phyloP scores from a whole-genome alignment of 2,797 vertebrate species.

The Moxostoma hubbsi region DNA sequence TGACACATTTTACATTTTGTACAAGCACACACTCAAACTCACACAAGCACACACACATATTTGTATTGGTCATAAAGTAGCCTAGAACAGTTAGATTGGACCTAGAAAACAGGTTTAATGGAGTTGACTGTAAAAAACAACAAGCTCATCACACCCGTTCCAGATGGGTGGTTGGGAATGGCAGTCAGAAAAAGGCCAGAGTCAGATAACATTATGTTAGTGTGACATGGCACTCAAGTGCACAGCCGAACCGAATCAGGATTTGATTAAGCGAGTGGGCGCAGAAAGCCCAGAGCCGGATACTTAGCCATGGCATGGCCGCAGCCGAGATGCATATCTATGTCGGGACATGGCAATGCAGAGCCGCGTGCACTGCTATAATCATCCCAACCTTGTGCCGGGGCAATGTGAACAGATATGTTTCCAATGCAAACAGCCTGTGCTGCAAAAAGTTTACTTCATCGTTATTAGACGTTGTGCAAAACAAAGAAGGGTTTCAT shows the following conservation, averaged over 20 bases:
- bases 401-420: conserved; percentile 45
- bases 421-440: conserved; percentile 46
- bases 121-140: conserved; percentile 34
- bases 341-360: conserved; percentile 40
- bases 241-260: conserved; percentile 39
- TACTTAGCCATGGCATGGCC: conserved; percentile 50
- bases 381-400: conserved; percentile 28
- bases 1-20: too few relatives aligned
- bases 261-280: conserved; percentile 47
- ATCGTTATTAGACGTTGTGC: conserved; percentile 32
- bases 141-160: conserved; percentile 19
- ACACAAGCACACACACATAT: neutral
- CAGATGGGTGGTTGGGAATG: conserved; percentile 41
- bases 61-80: conserved; percentile 2
- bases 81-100: neutral
- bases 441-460: conserved; percentile 35
- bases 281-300: conserved; percentile 40
- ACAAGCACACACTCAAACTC: neutral
- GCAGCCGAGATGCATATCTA: conserved; percentile 53
- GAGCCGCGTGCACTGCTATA: conserved; percentile 26
- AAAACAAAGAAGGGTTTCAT: conserved; percentile 46
- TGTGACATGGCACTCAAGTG: conserved; percentile 51
- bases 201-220: conserved; percentile 47
- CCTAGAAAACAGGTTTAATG: conserved; percentile 33
- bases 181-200: conserved; percentile 28